These are phyloP conservation scores for Nemurella pictetii DNA, from an alignment of 2,888 invertebrate genomes.

Conservation along the genomic window DNA sequence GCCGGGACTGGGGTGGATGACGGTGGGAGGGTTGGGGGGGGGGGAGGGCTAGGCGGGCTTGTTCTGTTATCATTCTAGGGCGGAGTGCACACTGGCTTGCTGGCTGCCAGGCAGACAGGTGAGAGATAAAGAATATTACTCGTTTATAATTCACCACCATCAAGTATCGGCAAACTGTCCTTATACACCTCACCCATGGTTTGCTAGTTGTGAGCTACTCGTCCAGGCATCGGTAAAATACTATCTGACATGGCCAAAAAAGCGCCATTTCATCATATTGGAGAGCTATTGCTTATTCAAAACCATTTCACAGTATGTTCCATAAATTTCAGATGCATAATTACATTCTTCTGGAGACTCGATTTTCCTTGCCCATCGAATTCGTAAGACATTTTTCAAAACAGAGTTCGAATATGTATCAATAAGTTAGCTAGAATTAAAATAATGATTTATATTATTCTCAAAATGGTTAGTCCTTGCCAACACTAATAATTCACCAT, in stretches of 20 bases:
- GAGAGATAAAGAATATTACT: conserved; percentile 20
- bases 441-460: background rate
- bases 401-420: background rate
- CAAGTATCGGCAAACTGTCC: conserved; percentile 36
- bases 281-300: conserved; percentile 15
- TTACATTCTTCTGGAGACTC: background rate
- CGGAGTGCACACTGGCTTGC: background rate
- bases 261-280: conserved; percentile 34
- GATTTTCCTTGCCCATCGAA: background rate
- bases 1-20: background rate
- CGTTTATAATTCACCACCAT: conserved; percentile 37
- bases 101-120: conserved; percentile 1
- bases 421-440: background rate
- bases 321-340: conserved; percentile 1
- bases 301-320: background rate
- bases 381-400: background rate
- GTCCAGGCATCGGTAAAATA: conserved; percentile 32
- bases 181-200: background rate
- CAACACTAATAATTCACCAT: too few relatives aligned
- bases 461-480: too few relatives aligned
- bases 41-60: background rate
- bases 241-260: conserved; percentile 37
- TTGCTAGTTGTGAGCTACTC: conserved; percentile 27
- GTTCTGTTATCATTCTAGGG: background rate
- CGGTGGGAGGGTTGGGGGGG: background rate